These are phyloP conservation scores for Cybosia mesomella DNA, from an alignment of 2,888 invertebrate species.

Conservation along the genomic window DNA sequence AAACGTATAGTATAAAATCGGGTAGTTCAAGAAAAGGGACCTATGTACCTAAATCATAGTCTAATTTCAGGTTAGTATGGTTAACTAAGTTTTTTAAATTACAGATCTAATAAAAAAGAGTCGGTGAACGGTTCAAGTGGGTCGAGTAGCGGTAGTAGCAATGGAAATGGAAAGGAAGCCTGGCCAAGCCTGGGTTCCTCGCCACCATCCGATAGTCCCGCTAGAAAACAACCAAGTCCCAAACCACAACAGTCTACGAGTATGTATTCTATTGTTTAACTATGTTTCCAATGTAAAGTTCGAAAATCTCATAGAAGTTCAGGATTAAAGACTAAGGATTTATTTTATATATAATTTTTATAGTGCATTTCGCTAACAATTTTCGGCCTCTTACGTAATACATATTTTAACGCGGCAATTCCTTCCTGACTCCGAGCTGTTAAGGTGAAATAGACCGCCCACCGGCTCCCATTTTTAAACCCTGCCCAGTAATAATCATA, in stretches of 20 bases:
- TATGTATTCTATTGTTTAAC: constrained; percentile 36
- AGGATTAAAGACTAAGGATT: no score
- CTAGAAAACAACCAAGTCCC: constrained; percentile 75
- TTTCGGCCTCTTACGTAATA: no score
- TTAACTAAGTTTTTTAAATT: constrained; percentile 29
- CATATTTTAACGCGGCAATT: no score
- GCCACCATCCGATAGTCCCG: constrained; percentile 81
- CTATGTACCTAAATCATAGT: no score
- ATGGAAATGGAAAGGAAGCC: constrained; percentile 89
- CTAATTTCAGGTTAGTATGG: background rate
- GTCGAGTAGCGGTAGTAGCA: constrained; percentile 56
- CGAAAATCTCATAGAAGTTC: no score
- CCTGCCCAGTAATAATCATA: background rate
- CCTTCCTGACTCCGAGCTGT: no score
- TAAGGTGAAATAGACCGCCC: background rate
- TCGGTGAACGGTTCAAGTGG: constrained; percentile 59
- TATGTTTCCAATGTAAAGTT: no score
- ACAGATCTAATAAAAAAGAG: constrained; percentile 80
- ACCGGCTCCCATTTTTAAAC: background rate
- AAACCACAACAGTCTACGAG: constrained; percentile 73
- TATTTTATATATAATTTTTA: no score
- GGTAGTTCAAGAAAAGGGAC: no score
- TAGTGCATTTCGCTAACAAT: no score
- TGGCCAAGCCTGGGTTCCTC: constrained; percentile 90
- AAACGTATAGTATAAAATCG: background rate